Evolutionary conservation across 2,888 invertebrate genomes (phyloP), one percentile per base, ranked within the genome.

Genomic region (Pandemis cinnamomeana): DNA sequence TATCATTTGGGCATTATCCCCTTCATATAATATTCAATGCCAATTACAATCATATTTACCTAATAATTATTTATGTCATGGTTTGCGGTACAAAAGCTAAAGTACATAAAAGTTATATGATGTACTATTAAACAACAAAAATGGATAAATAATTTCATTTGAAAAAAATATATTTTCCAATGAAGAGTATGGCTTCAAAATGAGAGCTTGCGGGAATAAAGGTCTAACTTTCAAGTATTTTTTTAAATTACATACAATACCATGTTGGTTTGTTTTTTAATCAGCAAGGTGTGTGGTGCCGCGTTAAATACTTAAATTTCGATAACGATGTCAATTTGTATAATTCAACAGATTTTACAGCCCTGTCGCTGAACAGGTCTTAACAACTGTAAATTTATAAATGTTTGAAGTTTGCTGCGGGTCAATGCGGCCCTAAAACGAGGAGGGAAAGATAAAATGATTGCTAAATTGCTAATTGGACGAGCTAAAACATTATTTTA

Each of bases 331-430:
- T 74, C 78, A 71, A 79, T 80, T 77, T 80, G 80, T 81, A 80
- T 85, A 82, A 84, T 82, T 82, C 82, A 76, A 79, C 79, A 80
- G 84, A 86, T 86, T 87, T 87, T 81, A 83, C 80, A 80, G 80
- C 78, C 79, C 77, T 79, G 75, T 71, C 73, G 74, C 67, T 72
- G 76, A 76, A 67, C 69, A 71, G 15, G 51, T 51, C 7, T 41
- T 66, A 67, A 53, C 42, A 20, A 42, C 53, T 55, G 67, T 41
- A 36, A 66, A 51, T n/a, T n/a, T n/a, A n/a, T 66, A 66, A 67
- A 41, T 10, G 58, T 69, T 63, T 68, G 64, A 55, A 58, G 41
- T 68, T 68, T 63, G 55, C 62, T 55, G 48, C 51, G 48, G 15
- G 58, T 58, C 27, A 27, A 58, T 58, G 58, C 10, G 58, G 36